Evolutionary conservation across 2,797 vertebrate genomes (phyloP).

Genomic region (Lophotriccus pileatus): DNA sequence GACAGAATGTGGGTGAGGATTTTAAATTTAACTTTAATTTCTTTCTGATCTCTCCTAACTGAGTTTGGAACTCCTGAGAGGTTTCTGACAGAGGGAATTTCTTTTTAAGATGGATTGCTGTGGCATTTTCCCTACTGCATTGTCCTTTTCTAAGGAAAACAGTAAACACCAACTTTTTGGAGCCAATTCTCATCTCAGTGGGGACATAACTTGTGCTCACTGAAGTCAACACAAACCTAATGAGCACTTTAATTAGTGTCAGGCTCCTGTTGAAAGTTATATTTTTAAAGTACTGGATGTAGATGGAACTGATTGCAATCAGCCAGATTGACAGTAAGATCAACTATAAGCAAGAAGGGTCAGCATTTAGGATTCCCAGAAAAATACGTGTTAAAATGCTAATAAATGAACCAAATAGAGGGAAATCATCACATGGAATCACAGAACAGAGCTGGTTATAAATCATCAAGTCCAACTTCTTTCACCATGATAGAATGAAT

Average conservation of each 20-base stretch:
- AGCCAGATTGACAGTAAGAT: not conserved
- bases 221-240: not conserved
- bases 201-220: not conserved
- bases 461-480: not conserved
- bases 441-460: not conserved
- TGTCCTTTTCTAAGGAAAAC: slow-evolving; percentile 2
- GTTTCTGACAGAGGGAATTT: not conserved
- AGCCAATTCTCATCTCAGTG: not conserved
- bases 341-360: not conserved
- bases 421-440: not conserved
- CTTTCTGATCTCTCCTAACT: not conserved
- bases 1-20: not conserved
- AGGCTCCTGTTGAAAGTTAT: not conserved
- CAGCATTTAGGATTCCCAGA: not conserved
- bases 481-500: not conserved
- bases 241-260: not conserved
- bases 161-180: not conserved
- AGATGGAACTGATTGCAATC: not conserved
- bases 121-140: not conserved
- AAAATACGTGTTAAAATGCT: not conserved
- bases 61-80: slow-evolving; percentile 5
- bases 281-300: not conserved
- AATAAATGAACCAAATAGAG: not conserved
- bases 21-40: slow-evolving; percentile 26
- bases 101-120: not conserved